A percentile compares a stretch with the other conserved stretches of the same genome.
Evolutionary conservation across 2,797 vertebrate genomes (phyloP).

Genomic region (Telmatherina bonti): DNA sequence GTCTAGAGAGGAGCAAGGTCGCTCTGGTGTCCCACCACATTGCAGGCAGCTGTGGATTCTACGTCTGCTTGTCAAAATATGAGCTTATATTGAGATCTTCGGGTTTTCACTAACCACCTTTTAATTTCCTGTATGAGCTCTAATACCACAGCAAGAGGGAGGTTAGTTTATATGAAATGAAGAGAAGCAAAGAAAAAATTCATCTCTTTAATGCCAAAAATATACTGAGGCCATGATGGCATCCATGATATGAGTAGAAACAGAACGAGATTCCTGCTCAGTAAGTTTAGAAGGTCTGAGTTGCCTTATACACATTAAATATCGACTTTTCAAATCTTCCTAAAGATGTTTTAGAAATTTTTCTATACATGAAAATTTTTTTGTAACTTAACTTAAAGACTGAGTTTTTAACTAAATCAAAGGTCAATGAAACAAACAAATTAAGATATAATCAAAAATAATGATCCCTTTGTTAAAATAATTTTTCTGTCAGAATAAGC

Average conservation of each 20-base stretch:
- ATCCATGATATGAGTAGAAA: slow-evolving; percentile 2
- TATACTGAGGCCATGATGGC: neutral
- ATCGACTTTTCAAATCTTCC: neutral
- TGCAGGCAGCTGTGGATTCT: neutral
- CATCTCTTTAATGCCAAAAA: neutral
- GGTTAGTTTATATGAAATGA: neutral
- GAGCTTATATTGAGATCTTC: neutral
- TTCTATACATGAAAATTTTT: neutral
- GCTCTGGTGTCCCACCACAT: neutral
- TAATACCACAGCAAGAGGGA: neutral
- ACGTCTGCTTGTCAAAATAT: neutral
- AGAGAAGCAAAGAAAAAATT: neutral
- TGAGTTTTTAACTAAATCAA: too few species aligned
- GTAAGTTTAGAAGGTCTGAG: neutral
- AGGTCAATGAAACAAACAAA: too few species aligned
- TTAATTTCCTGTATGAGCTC: neutral
- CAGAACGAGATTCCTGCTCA: neutral
- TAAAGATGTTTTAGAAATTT: too few species aligned
- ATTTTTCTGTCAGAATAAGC: too few species aligned
- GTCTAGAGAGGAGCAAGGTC: slow-evolving; percentile 29
- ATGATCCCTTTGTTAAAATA: too few species aligned
- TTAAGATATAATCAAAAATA: neutral
- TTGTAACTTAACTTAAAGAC: neutral
- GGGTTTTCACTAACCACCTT: neutral
- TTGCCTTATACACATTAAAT: neutral